phyloP scores from a whole-genome alignment of 2,797 vertebrate genomes.

The Sebastes oblongus region DNA sequence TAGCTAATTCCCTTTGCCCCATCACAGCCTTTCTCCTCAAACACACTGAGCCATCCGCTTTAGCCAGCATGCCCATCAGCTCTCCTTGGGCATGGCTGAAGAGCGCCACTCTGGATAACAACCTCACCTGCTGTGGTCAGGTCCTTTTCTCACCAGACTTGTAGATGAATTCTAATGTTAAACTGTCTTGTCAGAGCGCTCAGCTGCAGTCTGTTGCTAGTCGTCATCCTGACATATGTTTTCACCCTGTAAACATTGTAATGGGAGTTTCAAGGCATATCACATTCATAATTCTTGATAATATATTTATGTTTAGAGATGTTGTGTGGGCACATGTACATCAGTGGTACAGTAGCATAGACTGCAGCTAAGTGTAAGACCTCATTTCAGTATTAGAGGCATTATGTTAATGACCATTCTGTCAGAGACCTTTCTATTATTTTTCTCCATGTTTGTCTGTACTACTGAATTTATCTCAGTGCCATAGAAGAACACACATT shows the following conservation, averaged over 20 bases:
- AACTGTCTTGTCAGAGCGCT: constrained; percentile 42
- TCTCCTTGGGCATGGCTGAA: constrained; percentile 28
- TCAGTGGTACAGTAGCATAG: constrained; percentile 19
- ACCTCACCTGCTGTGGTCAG: constrained; percentile 75
- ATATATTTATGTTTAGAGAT: background rate
- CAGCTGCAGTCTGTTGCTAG: constrained; percentile 81
- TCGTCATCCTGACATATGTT: constrained; percentile 69
- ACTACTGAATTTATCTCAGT: constrained; percentile 6
- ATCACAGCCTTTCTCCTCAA: background rate
- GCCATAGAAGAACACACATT: background rate
- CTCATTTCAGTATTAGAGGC: constrained; percentile 5
- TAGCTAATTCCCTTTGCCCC: background rate
- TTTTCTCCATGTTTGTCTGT: constrained; percentile 5
- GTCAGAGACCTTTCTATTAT: constrained; percentile 38
- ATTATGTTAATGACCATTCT: constrained; percentile 52
- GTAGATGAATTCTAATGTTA: constrained; percentile 81
- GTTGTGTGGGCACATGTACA: background rate
- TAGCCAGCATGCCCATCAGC: constrained; percentile 41
- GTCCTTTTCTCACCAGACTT: constrained; percentile 82
- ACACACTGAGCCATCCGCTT: constrained; percentile 5
- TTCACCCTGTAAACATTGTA: background rate
- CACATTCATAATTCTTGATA: background rate
- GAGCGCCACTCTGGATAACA: constrained; percentile 82
- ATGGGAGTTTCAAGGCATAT: background rate
- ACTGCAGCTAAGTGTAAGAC: constrained; percentile 50